Base-by-base conservation (phyloP, 2,113 vertebrate species). In the Scomber colias region DNA sequence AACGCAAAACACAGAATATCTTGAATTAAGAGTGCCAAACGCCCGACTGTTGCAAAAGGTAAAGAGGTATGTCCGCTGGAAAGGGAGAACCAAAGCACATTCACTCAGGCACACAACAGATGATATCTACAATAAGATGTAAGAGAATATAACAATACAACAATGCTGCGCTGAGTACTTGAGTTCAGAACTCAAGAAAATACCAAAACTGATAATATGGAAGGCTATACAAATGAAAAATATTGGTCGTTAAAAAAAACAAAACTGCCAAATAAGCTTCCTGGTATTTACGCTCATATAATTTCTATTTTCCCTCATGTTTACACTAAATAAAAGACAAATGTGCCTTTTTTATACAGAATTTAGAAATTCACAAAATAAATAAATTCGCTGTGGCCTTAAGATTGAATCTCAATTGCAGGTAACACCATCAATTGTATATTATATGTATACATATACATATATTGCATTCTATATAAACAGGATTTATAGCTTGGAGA, bases 291-390 rank as follows among this genome's bases (percentile, higher is more conserved):
- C 56, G 50, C 76, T 89, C 75, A 89, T 92, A 91, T 84, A 90
- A 82, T 82, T 87, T 91, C 63, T 82, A 90, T 90, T 79, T 94
- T 93, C 90, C 93, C 92, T 93, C 88, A 87, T 91, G 87, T 92
- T 90, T 90, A 90, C 75, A 89, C 87, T 89, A 91, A 88, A 93
- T 91, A 91, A 57, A 87, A 88, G 91, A 93, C 86, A 93, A 91
- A 92, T 89, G 79, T 90, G 89, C 75, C 84, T 83, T 92, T 87
- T 92, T 93, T 93, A 91, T 87, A 94, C 90, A 94, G 92, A 95
- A 91, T 95, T 94, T 94, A 87, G 91, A 93, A 93, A 94, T 94
- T 94, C 89, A 94, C 85, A 94, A 95, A 96, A 96, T 95, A 96
- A 96, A 96, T 95, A 95, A 92, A 94, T 92, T 90, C 72, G 66